Base-by-base conservation (phyloP, 1,140 invertebrate genomes). In the Schlechtendalia chinensis region DNA sequence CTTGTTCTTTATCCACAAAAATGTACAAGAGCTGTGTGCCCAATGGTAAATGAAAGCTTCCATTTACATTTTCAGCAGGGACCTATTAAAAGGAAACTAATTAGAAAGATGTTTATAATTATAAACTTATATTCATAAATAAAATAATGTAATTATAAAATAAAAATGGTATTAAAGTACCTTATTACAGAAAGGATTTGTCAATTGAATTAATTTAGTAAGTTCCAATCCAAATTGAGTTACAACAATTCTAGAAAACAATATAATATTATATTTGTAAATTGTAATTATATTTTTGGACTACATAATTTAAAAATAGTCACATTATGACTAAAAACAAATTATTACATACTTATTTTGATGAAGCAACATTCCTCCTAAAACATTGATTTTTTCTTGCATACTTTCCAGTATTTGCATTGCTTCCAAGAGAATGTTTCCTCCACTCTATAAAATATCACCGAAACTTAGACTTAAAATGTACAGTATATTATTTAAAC, bases 141-240 rank as follows among this genome's bases (percentile, higher is more conserved):
- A 4, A 39, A 39, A 39, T 39, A 39, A 39, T 4, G 32, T 39
- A 39, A 4, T 4, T 4, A 39, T 8, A 39, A 4, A 39, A 39
- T 39, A 39, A 39, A 39, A 39, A 39, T 39, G 8, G 3, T 4
- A 4, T 39, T 39, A 4, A 11, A 67, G 63, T 81, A 89, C 89
- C 86, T 93, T 93, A 84, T 94, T 91, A 83, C 91, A 87, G 83
- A 92, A 92, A 6, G 93, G 93, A 88, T 94, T 93, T 50, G 92
- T 92, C 47, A 94, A 89, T 27, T 93, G 90, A 8, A 95, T 85
- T 84, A 90, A 89, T 83, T 94, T 94, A 4, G 93, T 93, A 79
- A 93, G 86, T 82, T 90, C 88, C 79, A 91, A 88, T 83, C 89
- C 90, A 17, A 95, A 86, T 84, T 94, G 93, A 0, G 93, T 92